Conservation (phyloP, 2,797 vertebrate species). For the Galagoides demidoff region DNA sequence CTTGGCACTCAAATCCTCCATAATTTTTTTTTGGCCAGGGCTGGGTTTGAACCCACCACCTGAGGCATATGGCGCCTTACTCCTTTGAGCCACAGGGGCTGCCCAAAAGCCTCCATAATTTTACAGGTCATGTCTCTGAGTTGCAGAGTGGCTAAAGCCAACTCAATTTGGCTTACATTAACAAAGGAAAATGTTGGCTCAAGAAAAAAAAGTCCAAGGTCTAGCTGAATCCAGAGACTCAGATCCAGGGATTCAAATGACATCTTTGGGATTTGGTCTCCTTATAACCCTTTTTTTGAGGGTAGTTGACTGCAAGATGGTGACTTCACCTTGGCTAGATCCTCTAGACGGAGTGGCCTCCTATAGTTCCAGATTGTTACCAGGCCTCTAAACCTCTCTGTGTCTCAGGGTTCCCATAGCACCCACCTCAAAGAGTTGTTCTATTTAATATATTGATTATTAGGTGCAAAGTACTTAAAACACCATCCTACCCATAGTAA, state of each 20-base stretch:
- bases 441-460: not conserved
- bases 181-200: not conserved
- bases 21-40: not conserved
- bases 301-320: not conserved
- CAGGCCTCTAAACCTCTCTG: not conserved
- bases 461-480: not conserved
- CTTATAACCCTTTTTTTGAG: not conserved
- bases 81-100: too few species aligned
- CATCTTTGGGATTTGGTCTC: not conserved
- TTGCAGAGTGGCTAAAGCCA: not conserved
- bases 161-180: not conserved
- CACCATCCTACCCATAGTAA: too few species aligned
- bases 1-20: not conserved
- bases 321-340: not conserved
- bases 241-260: not conserved
- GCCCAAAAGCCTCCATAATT: not conserved
- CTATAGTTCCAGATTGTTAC: not conserved
- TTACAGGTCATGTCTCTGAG: not conserved
- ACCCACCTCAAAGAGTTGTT: not conserved
- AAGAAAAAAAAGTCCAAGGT: not conserved
- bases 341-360: not conserved
- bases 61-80: too few species aligned
- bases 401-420: not conserved
- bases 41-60: too few species aligned
- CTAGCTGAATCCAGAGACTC: not conserved